Percentiles rank a stretch among this genome's conserved stretches.
These are phyloP conservation scores for Pandemis heparana DNA, from an alignment of 2,888 invertebrate genomes.

Conservation along the genomic window DNA sequence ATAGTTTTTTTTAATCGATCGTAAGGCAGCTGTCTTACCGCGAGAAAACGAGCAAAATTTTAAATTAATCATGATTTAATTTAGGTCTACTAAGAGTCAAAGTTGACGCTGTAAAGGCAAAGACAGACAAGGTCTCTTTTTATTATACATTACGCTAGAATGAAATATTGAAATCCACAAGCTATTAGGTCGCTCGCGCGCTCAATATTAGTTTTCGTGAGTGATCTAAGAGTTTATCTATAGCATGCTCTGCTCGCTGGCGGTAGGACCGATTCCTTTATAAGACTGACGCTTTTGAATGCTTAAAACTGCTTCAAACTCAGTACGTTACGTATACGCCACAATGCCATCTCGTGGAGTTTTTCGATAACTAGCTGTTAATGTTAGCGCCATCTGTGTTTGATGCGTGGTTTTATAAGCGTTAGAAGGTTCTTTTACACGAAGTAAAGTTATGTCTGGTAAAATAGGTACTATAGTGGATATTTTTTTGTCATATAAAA, in stretches of 20 bases:
- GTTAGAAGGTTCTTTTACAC: background rate
- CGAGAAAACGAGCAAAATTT: background rate
- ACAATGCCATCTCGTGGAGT: background rate
- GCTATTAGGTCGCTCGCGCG: too few species aligned
- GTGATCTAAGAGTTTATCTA: background rate
- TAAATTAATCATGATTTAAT: too few species aligned
- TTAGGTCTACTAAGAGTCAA: background rate
- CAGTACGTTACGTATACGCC: background rate
- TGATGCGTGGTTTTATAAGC: background rate
- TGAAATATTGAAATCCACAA: too few species aligned
- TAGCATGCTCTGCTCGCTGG: background rate
- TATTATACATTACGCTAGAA: too few species aligned
- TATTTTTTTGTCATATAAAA: conserved; percentile 44
- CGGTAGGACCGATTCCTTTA: background rate
- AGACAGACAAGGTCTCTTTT: too few species aligned
- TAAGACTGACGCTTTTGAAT: background rate
- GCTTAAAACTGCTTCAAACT: background rate
- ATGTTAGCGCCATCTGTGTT: background rate
- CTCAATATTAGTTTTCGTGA: background rate
- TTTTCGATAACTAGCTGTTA: background rate
- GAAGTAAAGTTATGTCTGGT: background rate
- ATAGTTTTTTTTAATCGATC: conserved; percentile 42
- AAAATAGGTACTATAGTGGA: conserved; percentile 40
- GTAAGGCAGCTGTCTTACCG: background rate
- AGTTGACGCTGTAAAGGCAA: too few species aligned